These are phyloP conservation scores for Rachycentron canadum DNA, from an alignment of 2,797 vertebrate species.

Conservation along the genomic window DNA sequence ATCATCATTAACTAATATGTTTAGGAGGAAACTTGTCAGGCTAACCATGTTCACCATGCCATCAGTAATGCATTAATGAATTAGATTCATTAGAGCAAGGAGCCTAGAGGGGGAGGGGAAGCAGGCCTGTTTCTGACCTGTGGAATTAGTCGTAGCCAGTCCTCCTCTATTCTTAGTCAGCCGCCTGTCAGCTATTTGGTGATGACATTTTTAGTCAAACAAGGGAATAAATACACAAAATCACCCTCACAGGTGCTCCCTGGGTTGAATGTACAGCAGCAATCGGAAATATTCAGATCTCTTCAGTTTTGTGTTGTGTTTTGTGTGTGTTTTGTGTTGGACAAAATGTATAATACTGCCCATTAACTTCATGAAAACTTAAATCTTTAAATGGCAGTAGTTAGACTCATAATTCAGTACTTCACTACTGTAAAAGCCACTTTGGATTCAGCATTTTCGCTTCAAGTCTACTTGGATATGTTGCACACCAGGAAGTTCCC, in stretches of 20 bases:
- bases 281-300: background rate
- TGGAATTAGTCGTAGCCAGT: conserved; percentile 52
- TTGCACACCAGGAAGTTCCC: background rate
- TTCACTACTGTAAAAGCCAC: background rate
- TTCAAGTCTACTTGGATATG: background rate
- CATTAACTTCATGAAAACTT: background rate
- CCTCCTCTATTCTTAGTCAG: conserved; percentile 40
- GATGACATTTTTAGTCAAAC: conserved; percentile 28
- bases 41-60: conserved; percentile 84
- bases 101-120: conserved; percentile 44
- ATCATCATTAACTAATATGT: conserved; percentile 87
- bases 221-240: background rate
- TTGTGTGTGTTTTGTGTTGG: background rate
- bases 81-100: conserved; percentile 81
- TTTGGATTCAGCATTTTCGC: background rate
- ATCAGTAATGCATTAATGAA: conserved; percentile 84
- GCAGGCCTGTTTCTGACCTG: conserved; percentile 75
- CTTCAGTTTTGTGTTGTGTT: background rate
- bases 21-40: conserved; percentile 86
- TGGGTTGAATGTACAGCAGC: background rate
- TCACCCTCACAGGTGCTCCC: background rate
- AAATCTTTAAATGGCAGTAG: background rate
- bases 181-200: conserved; percentile 42
- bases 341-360: background rate
- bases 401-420: background rate